Evolutionary conservation across 1,140 invertebrate genomes (phyloP), one percentile per base, ranked within the genome.

Genomic region (Hydropsyche tenuis): DNA sequence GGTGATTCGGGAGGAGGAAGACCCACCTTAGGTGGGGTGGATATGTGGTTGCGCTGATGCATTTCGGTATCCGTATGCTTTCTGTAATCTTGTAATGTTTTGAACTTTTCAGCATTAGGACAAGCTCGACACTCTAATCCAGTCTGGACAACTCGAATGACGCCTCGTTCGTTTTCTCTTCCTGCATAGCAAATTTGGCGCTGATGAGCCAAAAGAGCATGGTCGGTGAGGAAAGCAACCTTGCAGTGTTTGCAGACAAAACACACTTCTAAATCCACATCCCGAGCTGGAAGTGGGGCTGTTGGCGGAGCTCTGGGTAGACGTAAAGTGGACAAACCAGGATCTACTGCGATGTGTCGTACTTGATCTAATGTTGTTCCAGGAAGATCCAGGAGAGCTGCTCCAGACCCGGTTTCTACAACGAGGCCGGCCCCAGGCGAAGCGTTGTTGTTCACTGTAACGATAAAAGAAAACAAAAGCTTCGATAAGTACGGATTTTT

Each of bases 231-330:
- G 83, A 92, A 95, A 1, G 93, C 93, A 60, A 93, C 88, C 69
- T 93, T 91, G 82, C 93, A 95, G 79, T 93, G 91, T 80, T 93
- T 93, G 86, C 93, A 95, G 65, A 94, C 92, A 85, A 92, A 91
- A 77, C 93, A 94, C 18, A 93, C 86, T 80, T 95, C 94, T 48
- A 90, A 87, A 78, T 93, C 92, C 1, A 90, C 82, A 75, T 93
- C 89, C 75, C 85, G 77, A 75, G 85, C 73, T 76, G 82, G 77
- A 78, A 80, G 25, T 73, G 83, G 82, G 16, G 83, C 76, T n/a
- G 84, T 83, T 68, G 79, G 79, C 14, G 82, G 79, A 4, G 85
- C 82, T n/a, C 88, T 86, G 22, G 89, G 88, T 11, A 90, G 80
- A 62, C 89, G 85, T 16, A 90, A 83, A 14, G 89, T 90, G 73